Conservation (phyloP, 2,113 vertebrate species). For the Leiothrix lutea region DNA sequence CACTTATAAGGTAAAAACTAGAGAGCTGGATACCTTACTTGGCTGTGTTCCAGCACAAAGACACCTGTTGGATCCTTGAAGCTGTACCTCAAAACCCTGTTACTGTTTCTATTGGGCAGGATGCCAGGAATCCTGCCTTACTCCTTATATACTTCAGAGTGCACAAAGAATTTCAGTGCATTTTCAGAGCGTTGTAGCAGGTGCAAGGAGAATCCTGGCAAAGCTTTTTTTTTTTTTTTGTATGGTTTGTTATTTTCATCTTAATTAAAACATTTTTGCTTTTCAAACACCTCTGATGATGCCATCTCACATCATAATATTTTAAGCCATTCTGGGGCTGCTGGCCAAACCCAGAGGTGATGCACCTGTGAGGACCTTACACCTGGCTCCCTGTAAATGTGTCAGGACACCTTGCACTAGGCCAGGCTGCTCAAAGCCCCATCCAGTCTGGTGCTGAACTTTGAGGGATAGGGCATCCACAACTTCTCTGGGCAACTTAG, state of each 20-base stretch:
- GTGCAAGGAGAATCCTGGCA: neutral
- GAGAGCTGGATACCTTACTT: neutral
- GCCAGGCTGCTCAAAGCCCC: neutral
- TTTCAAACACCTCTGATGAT: neutral
- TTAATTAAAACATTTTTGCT: neutral
- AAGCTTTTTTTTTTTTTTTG: neutral
- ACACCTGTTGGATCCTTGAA: neutral
- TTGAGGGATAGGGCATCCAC: neutral
- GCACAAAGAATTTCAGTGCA: neutral
- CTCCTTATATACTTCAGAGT: neutral
- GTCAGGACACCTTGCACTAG: neutral
- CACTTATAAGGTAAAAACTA: neutral
- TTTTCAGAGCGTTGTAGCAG: neutral
- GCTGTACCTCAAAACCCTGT: neutral
- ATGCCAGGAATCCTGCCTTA: neutral
- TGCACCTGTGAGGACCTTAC: neutral
- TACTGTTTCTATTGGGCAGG: neutral
- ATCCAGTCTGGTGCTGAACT: neutral
- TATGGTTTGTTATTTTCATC: neutral
- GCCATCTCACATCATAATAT: neutral
- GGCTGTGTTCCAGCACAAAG: neutral
- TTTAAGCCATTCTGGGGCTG: neutral
- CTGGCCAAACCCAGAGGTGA: neutral
- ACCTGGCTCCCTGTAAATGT: no score
- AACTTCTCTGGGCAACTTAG: neutral